A percentile compares a stretch with the other conserved stretches of the same genome.
These are phyloP conservation scores for Fissipunctia ypsillon DNA, from an alignment of 2,888 invertebrate genomes.

Conservation along the genomic window DNA sequence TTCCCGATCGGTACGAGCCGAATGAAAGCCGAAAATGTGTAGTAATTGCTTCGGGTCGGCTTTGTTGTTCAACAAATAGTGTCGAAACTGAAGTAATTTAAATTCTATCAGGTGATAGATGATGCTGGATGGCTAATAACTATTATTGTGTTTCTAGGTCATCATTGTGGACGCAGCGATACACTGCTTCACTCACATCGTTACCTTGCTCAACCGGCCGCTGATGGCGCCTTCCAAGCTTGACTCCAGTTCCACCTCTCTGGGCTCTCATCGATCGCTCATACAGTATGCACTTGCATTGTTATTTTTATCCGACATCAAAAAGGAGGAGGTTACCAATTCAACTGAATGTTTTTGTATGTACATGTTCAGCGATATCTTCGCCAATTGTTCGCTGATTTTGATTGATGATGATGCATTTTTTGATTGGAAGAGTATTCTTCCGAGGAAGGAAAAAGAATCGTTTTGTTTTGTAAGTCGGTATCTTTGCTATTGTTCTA, in stretches of 20 bases:
- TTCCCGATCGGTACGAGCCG: not conserved
- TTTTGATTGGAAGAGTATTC: not conserved
- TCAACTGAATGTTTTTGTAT: not conserved
- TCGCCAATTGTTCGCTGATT: not conserved
- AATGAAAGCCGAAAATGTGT: not conserved
- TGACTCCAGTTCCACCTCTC: constrained; percentile 1
- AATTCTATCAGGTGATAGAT: not conserved
- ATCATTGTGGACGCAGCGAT: constrained; percentile 74
- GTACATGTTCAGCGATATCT: not conserved
- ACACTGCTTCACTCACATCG: constrained; percentile 79
- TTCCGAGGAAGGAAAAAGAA: not conserved
- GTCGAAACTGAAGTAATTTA: not conserved
- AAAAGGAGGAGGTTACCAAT: not conserved
- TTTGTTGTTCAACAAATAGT: not conserved
- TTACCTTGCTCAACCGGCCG: constrained; percentile 69
- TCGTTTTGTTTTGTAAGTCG: not conserved
- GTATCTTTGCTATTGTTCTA: not conserved
- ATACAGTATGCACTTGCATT: constrained; percentile 67
- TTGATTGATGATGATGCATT: too few relatives aligned
- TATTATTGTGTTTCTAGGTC: constrained; percentile 71
- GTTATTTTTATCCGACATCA: not conserved
- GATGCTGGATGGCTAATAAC: not conserved
- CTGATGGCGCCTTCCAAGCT: constrained; percentile 36
- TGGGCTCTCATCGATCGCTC: constrained; percentile 59
- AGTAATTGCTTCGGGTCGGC: not conserved